Evolutionary conservation across 2,888 invertebrate genomes (phyloP), one percentile per base, ranked within the genome.

Genomic region (Morpho helenor): DNA sequence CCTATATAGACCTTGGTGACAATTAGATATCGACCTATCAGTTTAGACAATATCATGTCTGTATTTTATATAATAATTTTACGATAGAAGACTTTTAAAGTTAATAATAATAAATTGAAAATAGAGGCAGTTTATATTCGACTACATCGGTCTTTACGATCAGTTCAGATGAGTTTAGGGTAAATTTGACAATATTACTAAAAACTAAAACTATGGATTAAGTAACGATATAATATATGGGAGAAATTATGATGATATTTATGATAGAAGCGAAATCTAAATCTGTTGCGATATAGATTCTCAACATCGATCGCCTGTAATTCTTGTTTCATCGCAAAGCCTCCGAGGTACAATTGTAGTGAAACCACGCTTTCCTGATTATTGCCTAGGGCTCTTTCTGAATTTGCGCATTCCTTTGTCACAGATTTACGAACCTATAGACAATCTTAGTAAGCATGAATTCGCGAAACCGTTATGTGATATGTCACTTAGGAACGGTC

Each of bases 261-360:
- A 60, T 58, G 39, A 49, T 43, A 16, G 45, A 52, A 56, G 51
- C 48, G 44, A 53, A 60, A 53, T 65, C 52, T 57, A 51, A 58
- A 56, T 52, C 45, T 50, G 63, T 69, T 76, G 73, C 74, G 73
- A 75, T 80, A 76, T 73, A 68, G 68, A 69, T 74, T 71, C 69
- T 66, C 67, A 72, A 68, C 68, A 66, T 69, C 69, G 71, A 73
- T 73, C 70, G 69, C 49, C 54, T 46, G 63, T 65, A 62, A 63
- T 68, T 68, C 62, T 56, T 59, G 60, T 65, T 63, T 65, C 68
- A 65, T 69, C 68, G 69, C 64, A 57, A 68, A 59, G 69, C 65
- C 71, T 72, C 60, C 61, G 63, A 71, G 73, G 76, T 75, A 76
- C 79, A 80, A 82, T 82, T 82, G 83, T 79, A 80, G 80, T 82